These are phyloP conservation scores for Xiphydria camelus DNA, from an alignment of 2,888 invertebrate species.

Conservation along the genomic window DNA sequence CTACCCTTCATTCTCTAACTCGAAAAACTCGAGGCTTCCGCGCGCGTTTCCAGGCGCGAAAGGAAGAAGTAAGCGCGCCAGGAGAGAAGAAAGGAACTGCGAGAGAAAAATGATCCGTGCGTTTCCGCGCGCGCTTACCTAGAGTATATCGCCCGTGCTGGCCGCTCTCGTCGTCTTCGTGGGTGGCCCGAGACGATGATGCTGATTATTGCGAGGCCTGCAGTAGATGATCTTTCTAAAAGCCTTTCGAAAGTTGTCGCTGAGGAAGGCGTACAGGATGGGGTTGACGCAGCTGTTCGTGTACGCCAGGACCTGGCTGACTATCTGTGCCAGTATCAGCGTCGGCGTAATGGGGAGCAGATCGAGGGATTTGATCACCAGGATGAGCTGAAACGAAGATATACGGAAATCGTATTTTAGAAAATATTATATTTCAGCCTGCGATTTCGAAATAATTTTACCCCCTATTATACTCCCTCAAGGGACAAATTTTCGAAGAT, in stretches of 20 bases:
- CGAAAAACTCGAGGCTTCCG: too few relatives aligned
- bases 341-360: constrained; percentile 69
- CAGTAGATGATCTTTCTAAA: constrained; percentile 75
- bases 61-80: too few relatives aligned
- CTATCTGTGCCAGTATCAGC: constrained; percentile 76
- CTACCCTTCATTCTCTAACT: too few relatives aligned
- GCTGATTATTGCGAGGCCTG: constrained; percentile 60
- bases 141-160: constrained; percentile 68
- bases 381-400: constrained; percentile 69
- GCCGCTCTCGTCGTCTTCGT: constrained; percentile 72
- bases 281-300: constrained; percentile 95
- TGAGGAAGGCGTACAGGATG: constrained; percentile 90
- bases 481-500: not conserved
- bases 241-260: constrained; percentile 91
- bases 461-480: too few relatives aligned
- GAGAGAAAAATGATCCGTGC: too few relatives aligned
- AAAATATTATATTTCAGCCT: too few relatives aligned
- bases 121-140: constrained; percentile 64
- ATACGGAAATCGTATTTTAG: too few relatives aligned
- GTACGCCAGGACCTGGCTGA: constrained; percentile 82
- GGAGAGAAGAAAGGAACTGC: too few relatives aligned
- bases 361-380: constrained; percentile 76
- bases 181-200: constrained; percentile 60
- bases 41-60: too few relatives aligned
- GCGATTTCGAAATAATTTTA: too few relatives aligned